Percentiles rank a stretch among this genome's conserved stretches.
These are phyloP conservation scores for Drosophila nasuta DNA, from an alignment of 1,140 invertebrate genomes.

Conservation along the genomic window DNA sequence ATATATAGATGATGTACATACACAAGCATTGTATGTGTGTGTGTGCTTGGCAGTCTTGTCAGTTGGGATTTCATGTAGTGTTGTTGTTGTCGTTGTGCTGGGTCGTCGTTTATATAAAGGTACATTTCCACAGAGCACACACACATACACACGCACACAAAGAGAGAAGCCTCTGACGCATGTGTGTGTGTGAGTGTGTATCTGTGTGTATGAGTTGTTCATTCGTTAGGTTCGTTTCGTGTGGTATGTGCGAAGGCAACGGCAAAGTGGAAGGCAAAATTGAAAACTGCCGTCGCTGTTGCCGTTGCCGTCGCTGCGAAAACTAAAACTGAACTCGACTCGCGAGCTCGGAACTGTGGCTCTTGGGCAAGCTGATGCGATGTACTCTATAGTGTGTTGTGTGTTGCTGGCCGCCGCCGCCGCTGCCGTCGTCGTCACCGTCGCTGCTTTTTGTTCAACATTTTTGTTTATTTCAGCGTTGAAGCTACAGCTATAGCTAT, in stretches of 20 bases:
- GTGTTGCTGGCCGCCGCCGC: constrained; percentile 41
- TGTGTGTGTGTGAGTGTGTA: constrained; percentile 34
- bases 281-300: constrained; percentile 59
- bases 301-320: constrained; percentile 62
- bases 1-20: constrained; percentile 4
- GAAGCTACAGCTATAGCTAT: constrained; percentile 31
- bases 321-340: constrained; percentile 75
- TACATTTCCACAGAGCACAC: constrained; percentile 75
- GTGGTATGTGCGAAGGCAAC: constrained; percentile 72
- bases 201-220: constrained; percentile 5
- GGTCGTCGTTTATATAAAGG: constrained; percentile 81
- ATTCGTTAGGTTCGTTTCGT: constrained; percentile 38
- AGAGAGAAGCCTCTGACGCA: constrained; percentile 39
- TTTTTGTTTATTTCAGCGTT: constrained; percentile 79
- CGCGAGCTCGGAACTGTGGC: constrained; percentile 26
- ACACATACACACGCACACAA: constrained; percentile 30
- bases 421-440: constrained; percentile 16
- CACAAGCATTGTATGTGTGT: constrained; percentile 28
- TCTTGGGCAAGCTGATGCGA: constrained; percentile 8
- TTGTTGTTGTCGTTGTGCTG: constrained; percentile 40
- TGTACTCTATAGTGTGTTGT: constrained; percentile 9
- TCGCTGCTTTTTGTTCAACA: constrained; percentile 71
- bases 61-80: constrained; percentile 81
- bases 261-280: constrained; percentile 63
- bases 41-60: constrained; percentile 66